phyloP scores from a whole-genome alignment of 2,888 invertebrate genomes.

The Nephrotoma guestfalica region DNA sequence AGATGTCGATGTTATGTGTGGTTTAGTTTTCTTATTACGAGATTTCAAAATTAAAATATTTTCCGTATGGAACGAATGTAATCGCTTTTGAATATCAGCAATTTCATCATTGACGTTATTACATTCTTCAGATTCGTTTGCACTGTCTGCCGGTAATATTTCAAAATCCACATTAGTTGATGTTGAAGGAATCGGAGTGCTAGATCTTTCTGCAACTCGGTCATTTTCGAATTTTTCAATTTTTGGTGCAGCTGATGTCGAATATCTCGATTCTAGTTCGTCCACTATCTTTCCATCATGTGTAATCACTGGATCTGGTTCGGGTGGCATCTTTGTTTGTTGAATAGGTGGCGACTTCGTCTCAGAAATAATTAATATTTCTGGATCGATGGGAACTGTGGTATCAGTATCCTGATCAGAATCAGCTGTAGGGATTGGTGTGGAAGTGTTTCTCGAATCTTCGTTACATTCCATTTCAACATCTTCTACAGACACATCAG shows the following conservation, averaged over 20 bases:
- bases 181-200: conserved; percentile 2
- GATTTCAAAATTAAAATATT: conserved; percentile 45
- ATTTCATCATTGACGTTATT: conserved; percentile 32
- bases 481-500: not conserved
- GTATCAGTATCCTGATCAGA: not conserved
- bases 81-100: conserved; percentile 45
- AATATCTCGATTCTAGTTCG: not conserved
- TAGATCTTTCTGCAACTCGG: not conserved
- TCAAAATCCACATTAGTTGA: conserved; percentile 9
- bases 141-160: not conserved
- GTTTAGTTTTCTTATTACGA: conserved; percentile 37
- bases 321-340: too few relatives aligned
- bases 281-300: not conserved
- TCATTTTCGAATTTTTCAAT: not conserved
- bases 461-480: conserved; percentile 17
- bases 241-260: not conserved
- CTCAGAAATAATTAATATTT: not conserved
- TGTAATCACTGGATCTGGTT: not conserved
- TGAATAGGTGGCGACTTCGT: not conserved
- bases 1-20: not conserved
- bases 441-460: conserved; percentile 22
- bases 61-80: conserved; percentile 46
- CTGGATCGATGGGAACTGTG: not conserved
- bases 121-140: not conserved
- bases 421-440: not conserved